Percentiles rank a stretch among this genome's conserved stretches.
phyloP scores from a whole-genome alignment of 2,797 vertebrate species.

The Novumbra hubbsi region DNA sequence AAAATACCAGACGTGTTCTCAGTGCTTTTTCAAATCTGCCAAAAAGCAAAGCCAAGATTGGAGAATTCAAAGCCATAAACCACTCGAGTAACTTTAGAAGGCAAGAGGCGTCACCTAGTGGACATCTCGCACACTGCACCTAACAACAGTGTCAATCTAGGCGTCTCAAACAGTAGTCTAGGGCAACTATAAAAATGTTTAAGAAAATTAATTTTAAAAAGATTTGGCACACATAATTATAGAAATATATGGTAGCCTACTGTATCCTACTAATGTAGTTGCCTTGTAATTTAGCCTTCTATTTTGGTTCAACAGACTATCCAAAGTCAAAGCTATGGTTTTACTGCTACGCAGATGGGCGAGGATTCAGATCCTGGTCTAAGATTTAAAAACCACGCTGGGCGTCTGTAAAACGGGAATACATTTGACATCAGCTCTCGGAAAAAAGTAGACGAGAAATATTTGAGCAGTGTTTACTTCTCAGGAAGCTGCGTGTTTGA shows the following conservation, averaged over 20 bases:
- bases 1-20: not conserved
- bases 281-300: slow-evolving; percentile 52
- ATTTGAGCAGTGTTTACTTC: slow-evolving; percentile 11
- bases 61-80: not conserved
- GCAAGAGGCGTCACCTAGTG: slow-evolving; percentile 12
- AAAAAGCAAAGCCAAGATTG: not conserved
- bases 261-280: slow-evolving; percentile 23
- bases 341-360: not conserved
- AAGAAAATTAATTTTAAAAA: not conserved
- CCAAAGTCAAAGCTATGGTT: slow-evolving; percentile 37
- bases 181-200: not conserved
- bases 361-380: slow-evolving; percentile 4
- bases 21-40: not conserved
- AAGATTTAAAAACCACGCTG: slow-evolving; percentile 20
- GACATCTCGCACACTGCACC: not conserved
- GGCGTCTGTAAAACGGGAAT: slow-evolving; percentile 10
- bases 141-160: not conserved
- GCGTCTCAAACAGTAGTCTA: not conserved
- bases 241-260: slow-evolving; percentile 36
- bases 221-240: slow-evolving; percentile 29
- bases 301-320: slow-evolving; percentile 43
- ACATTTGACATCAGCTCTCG: slow-evolving; percentile 56
- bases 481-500: not conserved
- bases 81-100: not conserved
- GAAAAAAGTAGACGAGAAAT: slow-evolving; percentile 38